Base-by-base conservation (phyloP, 2,888 invertebrate species). In the Adela reaumurella region DNA sequence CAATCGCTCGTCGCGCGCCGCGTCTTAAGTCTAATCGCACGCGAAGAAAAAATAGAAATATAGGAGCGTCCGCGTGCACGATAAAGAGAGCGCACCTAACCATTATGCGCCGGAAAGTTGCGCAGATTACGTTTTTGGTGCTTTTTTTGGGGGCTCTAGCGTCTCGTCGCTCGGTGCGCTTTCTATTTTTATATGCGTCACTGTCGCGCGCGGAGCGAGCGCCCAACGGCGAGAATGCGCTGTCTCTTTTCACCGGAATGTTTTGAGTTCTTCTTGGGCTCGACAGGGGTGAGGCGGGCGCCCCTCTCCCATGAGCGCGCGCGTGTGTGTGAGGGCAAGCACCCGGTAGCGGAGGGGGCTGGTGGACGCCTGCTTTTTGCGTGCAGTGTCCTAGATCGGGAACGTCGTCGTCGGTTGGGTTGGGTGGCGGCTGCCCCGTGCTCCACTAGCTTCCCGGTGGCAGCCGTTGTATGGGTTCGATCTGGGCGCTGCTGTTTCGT, bases 91-190 rank as follows among this genome's bases (percentile, higher is more conserved):
- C 72, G 67, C 71, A 71, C 77, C 76, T 80, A 80, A 79, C 80
- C 79, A 80, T 80, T 80, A 77, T 80, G 80, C 80, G 80, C 80
- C 71, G 78, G 76, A 70, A 79, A 78, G 79, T 79, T 80, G 80
- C 80, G 80, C 80, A 80, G 79, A 76, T 77, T 74, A 71, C 72
- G 78, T 79, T 79, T 80, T 79, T 79, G 80, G 78, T 77, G 77
- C 74, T 78, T 80, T 79, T 80, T 80, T 80, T 78, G 76, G 76
- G 76, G 78, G 6, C 11, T 17, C 19, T 73, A 74, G 60, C 70
- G 60, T 77, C 77, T 76, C 77, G 74, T 68, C 74, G 77, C 77
- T 77, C 77, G 73, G 59, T 64, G 76, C 73, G 74, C 62, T 76
- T 67, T 77, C 43, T 14, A 16, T 43, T 77, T 77, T 78, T 74